Base-by-base conservation (phyloP, 2,113 vertebrate species). In the Paramormyrops kingsleyae region DNA sequence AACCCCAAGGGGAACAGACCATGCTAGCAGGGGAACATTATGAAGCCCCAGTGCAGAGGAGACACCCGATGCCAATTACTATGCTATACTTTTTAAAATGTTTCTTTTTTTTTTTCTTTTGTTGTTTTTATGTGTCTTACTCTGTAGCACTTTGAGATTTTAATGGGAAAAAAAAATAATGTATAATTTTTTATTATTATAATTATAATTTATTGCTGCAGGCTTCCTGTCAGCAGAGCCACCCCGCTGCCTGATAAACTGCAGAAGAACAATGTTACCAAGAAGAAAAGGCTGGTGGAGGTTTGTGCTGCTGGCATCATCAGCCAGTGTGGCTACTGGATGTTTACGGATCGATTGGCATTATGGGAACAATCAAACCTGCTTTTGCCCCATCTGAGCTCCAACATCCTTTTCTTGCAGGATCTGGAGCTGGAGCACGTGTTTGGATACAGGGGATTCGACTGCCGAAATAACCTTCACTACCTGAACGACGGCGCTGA, bases 401-500 rank as follows among this genome's bases (percentile, higher is more conserved):
- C 77, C 35, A 35, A 0, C 35, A 6, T 5, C 35, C 17, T 83
- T 46, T 1, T 7, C 44, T 24, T 5, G 0, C 42, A 99, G 99
- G 98, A 99, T 90, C 95, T 99, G 93, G 95, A 96, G 83, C 91
- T 99, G 91, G 98, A 99, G 31, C 99, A 99, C 0, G 98, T 99
- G 19, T 99, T 99, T 90, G 99, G 99, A 15, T 99, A 99, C 95
- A 92, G 99, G 94, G 98, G 99, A 31, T 98, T 97, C n/a, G 98
- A 99, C 93, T 99, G 98, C 91, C 97, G 98, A 47, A 99, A 99
- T 94, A 99, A 99, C 96, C 97, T 99, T 87, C 98, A 99, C 91
- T 99, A 99, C 96, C 97, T 99, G 92, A 99, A 99, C 0, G 98
- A 99, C 0, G 98, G 98, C 0, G 91, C 96, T 0, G 98, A 99